These are phyloP conservation scores for Tiphia femorata DNA, from an alignment of 2,888 invertebrate species.

Conservation along the genomic window DNA sequence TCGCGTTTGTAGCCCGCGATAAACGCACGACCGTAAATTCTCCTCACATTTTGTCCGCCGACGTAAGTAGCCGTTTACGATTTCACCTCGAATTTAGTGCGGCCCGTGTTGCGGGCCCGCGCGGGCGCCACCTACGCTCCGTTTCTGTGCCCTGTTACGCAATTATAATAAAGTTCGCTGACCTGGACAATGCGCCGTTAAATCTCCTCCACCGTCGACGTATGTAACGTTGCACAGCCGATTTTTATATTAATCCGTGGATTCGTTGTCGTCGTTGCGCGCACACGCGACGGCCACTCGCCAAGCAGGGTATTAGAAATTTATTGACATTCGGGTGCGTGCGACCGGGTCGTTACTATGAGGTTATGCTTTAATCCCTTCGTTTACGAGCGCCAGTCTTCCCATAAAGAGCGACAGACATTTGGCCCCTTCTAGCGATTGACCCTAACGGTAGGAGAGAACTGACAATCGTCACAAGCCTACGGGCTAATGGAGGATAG, in stretches of 20 bases:
- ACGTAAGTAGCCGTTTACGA: too few relatives aligned
- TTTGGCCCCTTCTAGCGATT: neutral
- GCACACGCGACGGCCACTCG: slow-evolving; percentile 17
- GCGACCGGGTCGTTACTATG: slow-evolving; percentile 13
- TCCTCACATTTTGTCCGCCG: too few relatives aligned
- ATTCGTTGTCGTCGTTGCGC: slow-evolving; percentile 24
- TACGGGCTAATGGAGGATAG: too few relatives aligned
- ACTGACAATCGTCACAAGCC: too few relatives aligned
- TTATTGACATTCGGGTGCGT: slow-evolving; percentile 36
- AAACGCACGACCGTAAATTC: neutral
- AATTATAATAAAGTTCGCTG: slow-evolving; percentile 16
- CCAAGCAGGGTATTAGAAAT: slow-evolving; percentile 41
- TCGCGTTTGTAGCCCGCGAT: neutral
- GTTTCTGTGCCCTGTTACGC: slow-evolving; percentile 15
- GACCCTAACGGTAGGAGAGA: neutral
- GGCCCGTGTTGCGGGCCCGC: neutral
- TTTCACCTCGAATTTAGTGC: too few relatives aligned
- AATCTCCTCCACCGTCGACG: slow-evolving; percentile 18
- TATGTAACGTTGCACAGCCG: too few relatives aligned
- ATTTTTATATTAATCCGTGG: slow-evolving; percentile 42
- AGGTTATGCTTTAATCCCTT: slow-evolving; percentile 31
- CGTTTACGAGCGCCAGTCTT: slow-evolving; percentile 30
- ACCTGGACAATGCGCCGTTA: slow-evolving; percentile 32
- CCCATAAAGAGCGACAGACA: slow-evolving; percentile 23
- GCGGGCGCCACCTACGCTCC: too few relatives aligned